These are phyloP conservation scores for Microtus obscurus DNA, from an alignment of 2,797 vertebrate genomes.

Conservation along the genomic window DNA sequence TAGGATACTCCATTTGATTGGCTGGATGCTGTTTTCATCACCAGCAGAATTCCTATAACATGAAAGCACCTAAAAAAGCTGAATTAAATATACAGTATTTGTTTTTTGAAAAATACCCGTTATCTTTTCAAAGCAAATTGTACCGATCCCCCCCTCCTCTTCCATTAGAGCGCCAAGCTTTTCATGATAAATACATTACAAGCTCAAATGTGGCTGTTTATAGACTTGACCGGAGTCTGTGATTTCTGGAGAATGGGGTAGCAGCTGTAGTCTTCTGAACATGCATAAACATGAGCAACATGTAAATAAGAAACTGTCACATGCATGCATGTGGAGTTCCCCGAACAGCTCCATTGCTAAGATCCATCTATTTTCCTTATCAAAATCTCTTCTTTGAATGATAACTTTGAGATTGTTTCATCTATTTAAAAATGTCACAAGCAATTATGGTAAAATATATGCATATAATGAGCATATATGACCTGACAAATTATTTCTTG, in stretches of 20 bases:
- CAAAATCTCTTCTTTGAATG: constrained; percentile 50
- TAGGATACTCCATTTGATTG: constrained; percentile 86
- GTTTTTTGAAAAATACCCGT: constrained; percentile 79
- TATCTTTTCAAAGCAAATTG: constrained; percentile 83
- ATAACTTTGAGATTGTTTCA: constrained; percentile 69
- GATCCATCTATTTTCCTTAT: constrained; percentile 65
- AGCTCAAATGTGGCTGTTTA: constrained; percentile 67
- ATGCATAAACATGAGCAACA: constrained; percentile 86
- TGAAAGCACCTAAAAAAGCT: constrained; percentile 82
- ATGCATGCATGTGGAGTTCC: constrained; percentile 60
- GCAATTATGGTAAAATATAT: constrained; percentile 60
- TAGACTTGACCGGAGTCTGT: constrained; percentile 69
- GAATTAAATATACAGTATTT: constrained; percentile 77
- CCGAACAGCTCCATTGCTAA: constrained; percentile 42
- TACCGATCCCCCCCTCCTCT: not conserved
- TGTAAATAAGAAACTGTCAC: constrained; percentile 83
- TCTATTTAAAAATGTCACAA: constrained; percentile 65
- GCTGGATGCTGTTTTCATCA: constrained; percentile 87
- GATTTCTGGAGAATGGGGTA: constrained; percentile 81
- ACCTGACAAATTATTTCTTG: constrained; percentile 70
- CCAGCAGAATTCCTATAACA: constrained; percentile 86
- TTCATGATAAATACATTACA: constrained; percentile 77
- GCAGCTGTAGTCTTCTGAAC: constrained; percentile 80
- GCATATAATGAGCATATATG: constrained; percentile 32
- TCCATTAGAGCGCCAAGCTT: constrained; percentile 63